Conservation (phyloP, 2,797 vertebrate species). For the Tapirus indicus region DNA sequence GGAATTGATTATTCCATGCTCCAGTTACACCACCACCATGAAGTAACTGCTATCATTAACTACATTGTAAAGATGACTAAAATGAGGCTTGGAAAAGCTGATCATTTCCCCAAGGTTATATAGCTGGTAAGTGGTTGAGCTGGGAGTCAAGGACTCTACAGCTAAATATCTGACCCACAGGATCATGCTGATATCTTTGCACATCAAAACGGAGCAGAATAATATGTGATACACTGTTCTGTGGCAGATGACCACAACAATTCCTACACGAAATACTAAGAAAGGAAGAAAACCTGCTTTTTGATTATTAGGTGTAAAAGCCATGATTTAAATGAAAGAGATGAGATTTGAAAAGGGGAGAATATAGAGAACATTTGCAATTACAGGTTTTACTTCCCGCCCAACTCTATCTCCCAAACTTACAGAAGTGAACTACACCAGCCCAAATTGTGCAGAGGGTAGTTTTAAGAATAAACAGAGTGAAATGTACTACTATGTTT, state of each 20-base stretch:
- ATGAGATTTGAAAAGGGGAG: neutral
- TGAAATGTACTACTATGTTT: neutral
- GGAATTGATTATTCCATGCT: neutral
- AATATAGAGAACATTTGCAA: neutral
- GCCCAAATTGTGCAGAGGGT: neutral
- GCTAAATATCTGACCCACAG: neutral
- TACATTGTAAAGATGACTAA: neutral
- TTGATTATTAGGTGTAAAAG: neutral
- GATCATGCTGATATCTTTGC: neutral
- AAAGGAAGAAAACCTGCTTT: neutral
- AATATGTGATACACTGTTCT: neutral
- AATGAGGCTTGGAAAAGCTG: neutral
- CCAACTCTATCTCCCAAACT: neutral
- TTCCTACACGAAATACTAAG: neutral
- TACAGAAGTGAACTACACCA: neutral
- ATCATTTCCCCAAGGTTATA: neutral
- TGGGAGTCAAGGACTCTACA: neutral
- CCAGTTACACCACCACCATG: neutral
- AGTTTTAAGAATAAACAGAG: neutral
- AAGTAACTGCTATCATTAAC: neutral
- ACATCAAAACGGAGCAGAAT: neutral
- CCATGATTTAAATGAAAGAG: neutral
- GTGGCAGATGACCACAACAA: neutral
- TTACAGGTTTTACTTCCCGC: neutral
- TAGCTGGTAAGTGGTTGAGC: neutral